Evolutionary conservation across 2,797 vertebrate species (phyloP), one percentile per base, ranked within the genome.

Genomic region (Chaenodraco wilsoni): DNA sequence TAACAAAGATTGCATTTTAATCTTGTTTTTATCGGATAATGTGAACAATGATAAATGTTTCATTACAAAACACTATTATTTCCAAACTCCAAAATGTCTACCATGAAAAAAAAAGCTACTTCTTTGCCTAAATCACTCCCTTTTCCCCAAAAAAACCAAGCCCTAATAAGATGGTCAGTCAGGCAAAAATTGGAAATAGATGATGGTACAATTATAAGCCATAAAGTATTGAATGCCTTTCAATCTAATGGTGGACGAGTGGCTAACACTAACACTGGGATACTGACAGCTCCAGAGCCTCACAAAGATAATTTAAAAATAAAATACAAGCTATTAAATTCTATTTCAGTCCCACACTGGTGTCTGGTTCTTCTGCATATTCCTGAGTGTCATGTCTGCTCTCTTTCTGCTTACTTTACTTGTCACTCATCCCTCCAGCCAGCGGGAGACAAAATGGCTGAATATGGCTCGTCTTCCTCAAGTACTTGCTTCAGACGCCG

Each of bases 401-500:
- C 55, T 57, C 17, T 60, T 13, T 27, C 11, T 59, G 15, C 71
- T 61, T 67, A 68, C 69, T 81, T 72, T 11, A 52, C 65, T 57
- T 75, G 71, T 84, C 82, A 82, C 55, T 78, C 62, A 70, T 54
- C 62, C 8, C 55, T 76, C 40, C 33, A 69, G 21, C 8, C 27
- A 76, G 70, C 46, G 3, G 81, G 55, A 82, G 27, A 59, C 16
- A 70, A 77, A 69, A 69, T 55, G 50, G 4, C 49, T 61, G 45
- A 75, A 78, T 68, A 23, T 6, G 21, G 31, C 66, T 60, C 61
- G 67, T 84, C 78, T 65, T 76, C 40, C 37, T 71, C 14, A 44
- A 77, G 67, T 82, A 73, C 73, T 75, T 14, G 65, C 96, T 50
- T 94, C 45, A 92, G 95, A 48, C 94, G 33, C 33, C 8, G 3